These are phyloP conservation scores for Eremobia ochroleuca DNA, from an alignment of 2,888 invertebrate species.

Conservation along the genomic window DNA sequence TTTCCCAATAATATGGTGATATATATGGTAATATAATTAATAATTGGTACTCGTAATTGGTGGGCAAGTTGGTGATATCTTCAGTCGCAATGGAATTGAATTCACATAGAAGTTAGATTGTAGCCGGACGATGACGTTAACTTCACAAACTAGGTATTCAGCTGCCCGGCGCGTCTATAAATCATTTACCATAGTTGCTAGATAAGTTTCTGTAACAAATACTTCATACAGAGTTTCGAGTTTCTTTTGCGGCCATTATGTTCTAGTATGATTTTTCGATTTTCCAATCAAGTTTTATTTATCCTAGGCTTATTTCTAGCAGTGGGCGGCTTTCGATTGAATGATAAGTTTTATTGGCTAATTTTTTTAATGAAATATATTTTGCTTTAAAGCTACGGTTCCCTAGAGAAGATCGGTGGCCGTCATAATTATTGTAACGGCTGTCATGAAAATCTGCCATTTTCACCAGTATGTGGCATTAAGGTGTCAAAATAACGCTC, in stretches of 20 bases:
- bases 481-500: too few species aligned
- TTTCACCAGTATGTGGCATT: too few species aligned
- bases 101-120: slow-evolving; percentile 36
- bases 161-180: neutral
- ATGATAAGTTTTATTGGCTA: neutral
- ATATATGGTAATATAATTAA: too few species aligned
- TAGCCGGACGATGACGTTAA: slow-evolving; percentile 27
- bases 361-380: too few species aligned
- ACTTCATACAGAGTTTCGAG: neutral
- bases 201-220: slow-evolving; percentile 12
- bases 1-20: too few species aligned
- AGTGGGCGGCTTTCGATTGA: neutral
- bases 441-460: too few species aligned
- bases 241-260: neutral
- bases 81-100: too few species aligned
- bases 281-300: neutral
- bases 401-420: too few species aligned
- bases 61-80: too few species aligned
- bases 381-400: too few species aligned
- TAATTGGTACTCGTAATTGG: too few species aligned
- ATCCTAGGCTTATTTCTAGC: neutral
- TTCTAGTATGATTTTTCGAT: neutral
- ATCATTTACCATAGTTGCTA: slow-evolving; percentile 16
- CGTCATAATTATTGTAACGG: too few species aligned
- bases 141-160: slow-evolving; percentile 47